These are phyloP conservation scores for Sebastes cheni DNA, from an alignment of 2,797 vertebrate species.

Conservation along the genomic window DNA sequence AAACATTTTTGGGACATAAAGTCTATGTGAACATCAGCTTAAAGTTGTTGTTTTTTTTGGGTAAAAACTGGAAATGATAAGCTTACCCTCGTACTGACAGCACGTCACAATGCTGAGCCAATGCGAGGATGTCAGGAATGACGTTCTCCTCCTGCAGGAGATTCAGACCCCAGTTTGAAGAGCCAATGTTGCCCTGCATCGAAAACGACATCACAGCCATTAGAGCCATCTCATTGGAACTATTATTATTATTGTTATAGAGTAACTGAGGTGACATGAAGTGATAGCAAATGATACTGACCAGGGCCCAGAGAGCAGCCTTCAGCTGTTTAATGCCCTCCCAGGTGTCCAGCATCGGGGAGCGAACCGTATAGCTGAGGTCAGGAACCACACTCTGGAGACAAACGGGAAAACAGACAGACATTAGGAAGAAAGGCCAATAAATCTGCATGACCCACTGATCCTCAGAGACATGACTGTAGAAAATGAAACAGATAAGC, in stretches of 20 bases:
- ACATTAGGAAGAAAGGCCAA: background rate
- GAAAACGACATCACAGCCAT: slow-evolving; percentile 9
- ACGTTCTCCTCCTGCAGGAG: slow-evolving; percentile 98
- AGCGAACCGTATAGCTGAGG: slow-evolving; percentile 94
- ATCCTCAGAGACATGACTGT: background rate
- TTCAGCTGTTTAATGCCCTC: slow-evolving; percentile 98
- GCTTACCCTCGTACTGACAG: slow-evolving; percentile 94
- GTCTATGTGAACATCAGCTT: background rate
- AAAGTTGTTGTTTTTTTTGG: background rate
- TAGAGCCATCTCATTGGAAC: background rate
- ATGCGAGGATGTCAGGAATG: slow-evolving; percentile 92
- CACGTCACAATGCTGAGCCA: slow-evolving; percentile 96
- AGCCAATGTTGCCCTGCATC: slow-evolving; percentile 95
- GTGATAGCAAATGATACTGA: slow-evolving; percentile 69
- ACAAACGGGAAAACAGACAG: background rate
- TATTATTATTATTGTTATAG: background rate
- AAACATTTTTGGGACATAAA: background rate
- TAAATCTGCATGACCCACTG: background rate
- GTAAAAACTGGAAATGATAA: background rate
- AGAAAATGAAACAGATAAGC: background rate
- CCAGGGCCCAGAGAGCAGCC: slow-evolving; percentile 97
- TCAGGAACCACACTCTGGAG: slow-evolving; percentile 93
- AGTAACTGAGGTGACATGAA: background rate
- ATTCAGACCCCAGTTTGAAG: slow-evolving; percentile 98
- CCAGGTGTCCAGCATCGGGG: slow-evolving; percentile 97